Evolutionary conservation across 2,797 vertebrate genomes (phyloP).

Genomic region (Chiloscyllium punctatum): DNA sequence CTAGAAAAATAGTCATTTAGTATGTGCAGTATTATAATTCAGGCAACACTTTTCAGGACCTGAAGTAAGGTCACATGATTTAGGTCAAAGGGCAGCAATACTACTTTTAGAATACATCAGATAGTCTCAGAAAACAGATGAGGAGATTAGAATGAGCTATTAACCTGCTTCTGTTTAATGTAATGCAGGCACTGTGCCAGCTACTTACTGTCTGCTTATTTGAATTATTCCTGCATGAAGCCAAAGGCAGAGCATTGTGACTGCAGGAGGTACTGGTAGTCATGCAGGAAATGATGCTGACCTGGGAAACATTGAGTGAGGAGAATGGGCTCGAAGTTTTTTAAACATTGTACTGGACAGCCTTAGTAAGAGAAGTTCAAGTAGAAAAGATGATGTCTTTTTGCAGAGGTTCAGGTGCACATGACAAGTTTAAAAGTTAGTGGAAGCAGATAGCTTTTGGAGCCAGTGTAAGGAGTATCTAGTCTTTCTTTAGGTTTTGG

Average conservation of each 20-base stretch:
- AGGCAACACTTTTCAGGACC: background rate
- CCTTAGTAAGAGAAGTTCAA: background rate
- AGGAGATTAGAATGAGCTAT: background rate
- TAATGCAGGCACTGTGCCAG: background rate
- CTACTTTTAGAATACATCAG: background rate
- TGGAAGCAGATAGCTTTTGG: background rate
- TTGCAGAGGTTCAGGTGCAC: background rate
- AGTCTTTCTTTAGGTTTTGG: background rate
- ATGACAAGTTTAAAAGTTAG: background rate
- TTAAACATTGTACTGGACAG: background rate
- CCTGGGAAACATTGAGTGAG: background rate
- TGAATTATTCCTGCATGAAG: background rate
- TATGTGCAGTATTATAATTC: background rate
- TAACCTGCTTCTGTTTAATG: background rate
- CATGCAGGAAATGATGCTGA: background rate
- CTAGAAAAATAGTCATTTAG: background rate
- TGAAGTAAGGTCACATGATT: background rate
- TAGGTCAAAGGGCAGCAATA: background rate
- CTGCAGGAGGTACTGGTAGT: too few species aligned
- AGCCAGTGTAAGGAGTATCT: background rate
- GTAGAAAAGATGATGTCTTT: background rate
- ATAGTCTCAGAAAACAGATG: background rate
- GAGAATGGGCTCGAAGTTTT: background rate
- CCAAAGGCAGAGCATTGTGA: background rate
- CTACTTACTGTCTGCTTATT: background rate